These are phyloP conservation scores for Tupaia chinensis DNA, from an alignment of 2,113 vertebrate species.

Conservation along the genomic window DNA sequence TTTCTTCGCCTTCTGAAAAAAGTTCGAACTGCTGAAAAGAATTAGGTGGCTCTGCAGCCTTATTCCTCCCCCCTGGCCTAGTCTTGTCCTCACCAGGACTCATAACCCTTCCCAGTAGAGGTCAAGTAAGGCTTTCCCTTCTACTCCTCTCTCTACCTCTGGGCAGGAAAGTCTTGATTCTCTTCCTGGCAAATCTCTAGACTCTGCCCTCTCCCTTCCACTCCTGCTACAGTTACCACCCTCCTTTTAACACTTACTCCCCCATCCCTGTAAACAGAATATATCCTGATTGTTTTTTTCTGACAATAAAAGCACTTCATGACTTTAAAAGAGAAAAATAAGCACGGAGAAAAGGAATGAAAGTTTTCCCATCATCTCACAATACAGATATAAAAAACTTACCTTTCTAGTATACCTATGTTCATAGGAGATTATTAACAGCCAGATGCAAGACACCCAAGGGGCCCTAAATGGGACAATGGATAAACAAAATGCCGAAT, in stretches of 20 bases:
- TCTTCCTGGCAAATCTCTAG: neutral
- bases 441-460: neutral
- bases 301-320: constrained; percentile 42
- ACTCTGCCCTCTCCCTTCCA: neutral
- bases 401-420: neutral
- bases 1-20: constrained; percentile 17
- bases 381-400: neutral
- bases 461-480: neutral
- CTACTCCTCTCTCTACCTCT: neutral
- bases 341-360: constrained; percentile 26
- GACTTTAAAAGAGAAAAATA: neutral
- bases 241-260: neutral
- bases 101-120: neutral
- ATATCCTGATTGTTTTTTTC: constrained; percentile 18
- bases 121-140: neutral
- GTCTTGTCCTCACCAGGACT: neutral
- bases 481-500: neutral
- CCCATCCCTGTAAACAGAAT: neutral
- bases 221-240: neutral
- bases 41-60: constrained; percentile 13
- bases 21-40: neutral
- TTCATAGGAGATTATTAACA: neutral
- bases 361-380: neutral
- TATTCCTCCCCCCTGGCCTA: neutral
- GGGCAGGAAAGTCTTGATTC: neutral